Conservation (phyloP, 2,797 vertebrate genomes). For the Galagoides demidoff region DNA sequence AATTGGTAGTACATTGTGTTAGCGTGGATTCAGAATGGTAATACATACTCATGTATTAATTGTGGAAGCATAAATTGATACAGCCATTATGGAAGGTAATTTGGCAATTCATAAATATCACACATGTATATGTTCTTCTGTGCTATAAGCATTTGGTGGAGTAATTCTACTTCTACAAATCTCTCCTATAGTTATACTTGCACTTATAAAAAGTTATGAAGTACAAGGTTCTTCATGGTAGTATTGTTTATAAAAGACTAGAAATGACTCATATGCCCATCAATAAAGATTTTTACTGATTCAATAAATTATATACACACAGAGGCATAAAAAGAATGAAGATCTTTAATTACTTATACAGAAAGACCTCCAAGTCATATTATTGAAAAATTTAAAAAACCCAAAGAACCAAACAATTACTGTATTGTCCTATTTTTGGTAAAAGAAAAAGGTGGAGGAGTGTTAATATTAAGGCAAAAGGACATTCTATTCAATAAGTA, state of each 20-base stretch:
- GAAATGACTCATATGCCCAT: neutral
- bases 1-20: neutral
- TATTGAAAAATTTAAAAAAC: neutral
- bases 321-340: conserved; percentile 38
- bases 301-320: conserved; percentile 11
- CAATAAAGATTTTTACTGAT: conserved; percentile 6
- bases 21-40: neutral
- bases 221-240: neutral
- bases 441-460: neutral
- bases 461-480: neutral
- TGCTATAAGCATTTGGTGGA: neutral
- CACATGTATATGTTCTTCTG: neutral
- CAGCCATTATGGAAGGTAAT: neutral
- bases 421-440: neutral
- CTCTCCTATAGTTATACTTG: neutral
- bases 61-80: conserved; percentile 24
- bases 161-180: neutral
- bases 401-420: neutral
- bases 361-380: conserved; percentile 14
- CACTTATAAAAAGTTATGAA: neutral
- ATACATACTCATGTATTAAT: neutral
- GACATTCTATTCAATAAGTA: neutral
- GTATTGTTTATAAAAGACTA: conserved; percentile 31
- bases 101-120: conserved; percentile 32
- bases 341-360: neutral